A percentile compares a stretch with the other conserved stretches of the same genome.
Evolutionary conservation across 2,113 vertebrate genomes (phyloP).

Genomic region (Nycticebus coucang): DNA sequence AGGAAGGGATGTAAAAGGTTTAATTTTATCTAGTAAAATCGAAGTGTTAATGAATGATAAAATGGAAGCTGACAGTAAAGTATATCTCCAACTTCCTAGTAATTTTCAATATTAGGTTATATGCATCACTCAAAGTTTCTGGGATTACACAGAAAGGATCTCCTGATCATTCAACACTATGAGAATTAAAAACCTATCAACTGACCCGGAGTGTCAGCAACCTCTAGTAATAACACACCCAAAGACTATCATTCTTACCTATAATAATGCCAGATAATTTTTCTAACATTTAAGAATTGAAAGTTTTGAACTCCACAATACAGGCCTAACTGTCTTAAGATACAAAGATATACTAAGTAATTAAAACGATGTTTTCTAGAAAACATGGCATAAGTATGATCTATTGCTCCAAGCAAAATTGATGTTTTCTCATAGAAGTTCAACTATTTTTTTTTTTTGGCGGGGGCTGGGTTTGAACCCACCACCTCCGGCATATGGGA

Average conservation of each 20-base stretch:
- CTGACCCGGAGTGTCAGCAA: neutral
- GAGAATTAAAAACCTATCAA: neutral
- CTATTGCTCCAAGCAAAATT: neutral
- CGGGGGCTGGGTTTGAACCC: too few relatives aligned
- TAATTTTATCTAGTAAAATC: neutral
- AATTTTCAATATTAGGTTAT: constrained; percentile 23
- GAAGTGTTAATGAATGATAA: constrained; percentile 13
- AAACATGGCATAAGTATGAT: neutral
- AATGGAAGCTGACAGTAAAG: neutral
- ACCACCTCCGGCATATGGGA: too few relatives aligned
- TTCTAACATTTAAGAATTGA: constrained; percentile 16
- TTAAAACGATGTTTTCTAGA: neutral
- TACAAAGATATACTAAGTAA: constrained; percentile 5
- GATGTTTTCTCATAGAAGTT: neutral
- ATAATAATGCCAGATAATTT: neutral
- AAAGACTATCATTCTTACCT: neutral
- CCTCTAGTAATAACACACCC: neutral
- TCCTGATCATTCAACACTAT: neutral
- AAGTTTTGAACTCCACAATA: neutral
- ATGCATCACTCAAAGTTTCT: constrained; percentile 2
- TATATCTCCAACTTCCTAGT: neutral
- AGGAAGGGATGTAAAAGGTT: neutral
- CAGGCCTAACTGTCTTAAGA: neutral
- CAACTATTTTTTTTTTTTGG: too few relatives aligned
- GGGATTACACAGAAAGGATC: neutral